A percentile compares a stretch with the other conserved stretches of the same genome.
phyloP scores from a whole-genome alignment of 2,888 invertebrate genomes.

The Crematogaster levior region DNA sequence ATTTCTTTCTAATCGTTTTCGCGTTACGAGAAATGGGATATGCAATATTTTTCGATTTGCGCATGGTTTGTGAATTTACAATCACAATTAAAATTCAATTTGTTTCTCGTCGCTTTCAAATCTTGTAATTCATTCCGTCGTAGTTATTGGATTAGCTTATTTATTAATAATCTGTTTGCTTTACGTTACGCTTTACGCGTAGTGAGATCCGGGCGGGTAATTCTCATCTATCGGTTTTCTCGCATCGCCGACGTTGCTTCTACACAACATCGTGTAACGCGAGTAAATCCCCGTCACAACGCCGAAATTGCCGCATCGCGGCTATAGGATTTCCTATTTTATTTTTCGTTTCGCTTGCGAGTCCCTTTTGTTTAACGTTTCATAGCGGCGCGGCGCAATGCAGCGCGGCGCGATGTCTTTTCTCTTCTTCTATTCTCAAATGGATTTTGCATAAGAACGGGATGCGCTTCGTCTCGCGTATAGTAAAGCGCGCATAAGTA shows the following conservation, averaged over 20 bases:
- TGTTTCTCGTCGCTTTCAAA: not conserved
- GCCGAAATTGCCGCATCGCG: constrained; percentile 44
- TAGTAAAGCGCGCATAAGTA: constrained; percentile 60
- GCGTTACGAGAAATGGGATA: not conserved
- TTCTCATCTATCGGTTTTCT: constrained; percentile 37
- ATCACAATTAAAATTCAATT: not conserved
- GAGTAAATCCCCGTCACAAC: constrained; percentile 45
- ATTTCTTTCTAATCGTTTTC: constrained; percentile 1
- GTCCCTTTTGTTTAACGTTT: constrained; percentile 50
- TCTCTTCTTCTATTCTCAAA: constrained; percentile 42
- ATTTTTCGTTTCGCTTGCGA: constrained; percentile 41
- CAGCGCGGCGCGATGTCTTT: constrained; percentile 8
- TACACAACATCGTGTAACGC: constrained; percentile 10
- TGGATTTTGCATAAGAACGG: constrained; percentile 50
- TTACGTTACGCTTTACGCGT: too few species aligned
- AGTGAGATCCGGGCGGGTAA: not conserved
- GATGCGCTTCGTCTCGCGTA: constrained; percentile 43
- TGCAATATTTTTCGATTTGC: not conserved
- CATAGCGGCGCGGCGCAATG: constrained; percentile 13
- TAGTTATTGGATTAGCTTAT: not conserved
- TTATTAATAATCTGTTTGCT: constrained; percentile 17
- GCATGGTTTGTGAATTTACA: not conserved
- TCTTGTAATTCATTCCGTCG: not conserved
- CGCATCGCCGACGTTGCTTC: constrained; percentile 25
- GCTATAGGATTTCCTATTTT: constrained; percentile 25